phyloP scores from a whole-genome alignment of 2,113 vertebrate genomes.

The Pelecanoides urinatrix region DNA sequence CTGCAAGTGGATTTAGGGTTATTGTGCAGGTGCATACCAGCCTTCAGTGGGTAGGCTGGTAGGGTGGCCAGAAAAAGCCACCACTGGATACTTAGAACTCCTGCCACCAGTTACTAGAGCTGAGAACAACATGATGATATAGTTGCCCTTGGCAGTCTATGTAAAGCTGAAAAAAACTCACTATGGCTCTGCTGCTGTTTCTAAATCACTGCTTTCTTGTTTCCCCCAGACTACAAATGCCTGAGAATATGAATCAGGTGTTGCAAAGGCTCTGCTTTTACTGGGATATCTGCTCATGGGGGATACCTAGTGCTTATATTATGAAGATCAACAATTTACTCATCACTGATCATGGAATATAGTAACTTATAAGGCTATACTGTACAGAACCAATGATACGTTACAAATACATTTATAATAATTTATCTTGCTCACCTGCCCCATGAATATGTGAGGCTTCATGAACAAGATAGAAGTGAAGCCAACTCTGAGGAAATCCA shows the following conservation, averaged over 20 bases:
- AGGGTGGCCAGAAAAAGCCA: neutral
- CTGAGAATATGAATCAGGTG: neutral
- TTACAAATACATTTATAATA: neutral
- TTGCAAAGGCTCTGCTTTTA: neutral
- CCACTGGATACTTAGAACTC: rapidly evolving
- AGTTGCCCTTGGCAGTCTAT: neutral
- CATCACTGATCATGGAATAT: neutral
- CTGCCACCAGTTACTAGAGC: too few relatives aligned
- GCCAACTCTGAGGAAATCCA: neutral
- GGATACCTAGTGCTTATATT: neutral
- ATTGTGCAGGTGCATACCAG: neutral
- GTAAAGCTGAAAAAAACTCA: neutral
- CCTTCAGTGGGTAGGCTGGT: neutral
- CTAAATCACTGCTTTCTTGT: neutral
- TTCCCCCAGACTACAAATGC: neutral
- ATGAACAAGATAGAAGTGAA: neutral
- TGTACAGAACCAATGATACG: neutral
- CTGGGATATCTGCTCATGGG: neutral
- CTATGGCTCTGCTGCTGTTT: neutral
- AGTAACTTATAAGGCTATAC: neutral
- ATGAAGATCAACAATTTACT: neutral
- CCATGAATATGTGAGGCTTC: neutral
- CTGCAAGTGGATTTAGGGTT: neutral
- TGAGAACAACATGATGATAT: neutral
- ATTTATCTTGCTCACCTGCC: neutral